A percentile compares a stretch with the other conserved stretches of the same genome.
phyloP scores from a whole-genome alignment of 2,113 vertebrate genomes.

The Saimiri boliviensis region DNA sequence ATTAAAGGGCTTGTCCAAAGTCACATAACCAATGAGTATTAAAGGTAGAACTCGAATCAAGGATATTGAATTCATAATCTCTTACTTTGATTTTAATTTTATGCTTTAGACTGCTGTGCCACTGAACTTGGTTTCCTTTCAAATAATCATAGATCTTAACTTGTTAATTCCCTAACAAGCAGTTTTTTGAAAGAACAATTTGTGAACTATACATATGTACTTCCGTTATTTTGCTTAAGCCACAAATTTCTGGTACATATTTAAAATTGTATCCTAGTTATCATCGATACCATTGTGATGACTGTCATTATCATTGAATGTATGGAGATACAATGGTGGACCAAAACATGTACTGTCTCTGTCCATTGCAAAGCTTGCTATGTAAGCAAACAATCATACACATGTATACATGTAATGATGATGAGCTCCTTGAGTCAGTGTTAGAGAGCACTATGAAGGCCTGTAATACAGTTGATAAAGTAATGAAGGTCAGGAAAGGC shows the following conservation, averaged over 20 bases:
- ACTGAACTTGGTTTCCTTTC: constrained; percentile 25
- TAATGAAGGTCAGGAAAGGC: not conserved
- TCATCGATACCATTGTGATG: not conserved
- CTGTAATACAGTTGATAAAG: not conserved
- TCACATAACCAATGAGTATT: not conserved
- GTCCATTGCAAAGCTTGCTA: not conserved
- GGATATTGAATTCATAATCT: not conserved
- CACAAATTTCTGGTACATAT: not conserved
- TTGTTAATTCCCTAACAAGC: not conserved
- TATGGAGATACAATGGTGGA: not conserved
- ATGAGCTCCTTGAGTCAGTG: not conserved
- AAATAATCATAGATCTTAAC: constrained; percentile 30
- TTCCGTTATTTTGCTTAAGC: not conserved
- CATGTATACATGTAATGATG: not conserved
- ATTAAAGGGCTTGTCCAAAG: not conserved
- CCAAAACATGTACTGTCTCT: not conserved
- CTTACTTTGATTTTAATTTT: not conserved
- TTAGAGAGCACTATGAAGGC: not conserved
- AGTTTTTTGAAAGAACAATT: constrained; percentile 29
- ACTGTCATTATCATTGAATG: not conserved
- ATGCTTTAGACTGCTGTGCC: not conserved
- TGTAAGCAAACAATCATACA: not conserved
- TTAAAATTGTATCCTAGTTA: constrained; percentile 20
- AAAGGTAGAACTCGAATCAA: not conserved
- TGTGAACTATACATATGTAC: not conserved